phyloP scores from a whole-genome alignment of 2,797 vertebrate genomes.

The Tinamus major region DNA sequence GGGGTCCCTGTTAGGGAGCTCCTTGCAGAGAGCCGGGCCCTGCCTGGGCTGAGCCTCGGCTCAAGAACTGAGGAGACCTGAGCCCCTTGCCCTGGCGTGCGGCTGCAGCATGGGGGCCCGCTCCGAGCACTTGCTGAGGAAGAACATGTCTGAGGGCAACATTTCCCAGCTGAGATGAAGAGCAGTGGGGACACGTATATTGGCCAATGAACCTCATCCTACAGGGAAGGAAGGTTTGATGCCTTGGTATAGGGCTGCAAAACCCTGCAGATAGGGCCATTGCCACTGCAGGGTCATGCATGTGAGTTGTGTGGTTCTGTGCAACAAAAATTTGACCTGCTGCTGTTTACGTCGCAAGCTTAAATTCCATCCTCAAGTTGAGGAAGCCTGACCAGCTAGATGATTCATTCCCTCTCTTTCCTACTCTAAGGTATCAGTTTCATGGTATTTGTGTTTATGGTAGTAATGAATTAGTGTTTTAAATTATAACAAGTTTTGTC shows the following conservation, averaged over 20 bases:
- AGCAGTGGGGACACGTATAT: not conserved
- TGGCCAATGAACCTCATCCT: not conserved
- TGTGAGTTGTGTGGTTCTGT: not conserved
- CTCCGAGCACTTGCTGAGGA: not conserved
- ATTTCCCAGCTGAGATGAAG: not conserved
- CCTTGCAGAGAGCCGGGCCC: not conserved
- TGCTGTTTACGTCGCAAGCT: not conserved
- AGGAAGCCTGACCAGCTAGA: not conserved
- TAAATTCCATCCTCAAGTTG: not conserved
- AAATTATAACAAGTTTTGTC: not conserved
- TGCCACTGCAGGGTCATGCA: too few relatives aligned
- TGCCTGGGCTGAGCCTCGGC: not conserved
- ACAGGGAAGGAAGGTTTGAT: not conserved
- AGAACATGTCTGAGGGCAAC: not conserved
- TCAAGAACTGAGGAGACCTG: not conserved
- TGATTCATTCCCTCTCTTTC: not conserved
- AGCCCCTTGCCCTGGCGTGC: not conserved
- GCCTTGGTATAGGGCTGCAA: not conserved
- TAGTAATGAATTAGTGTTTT: not conserved
- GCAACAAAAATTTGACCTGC: not conserved
- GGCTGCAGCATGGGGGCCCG: not conserved
- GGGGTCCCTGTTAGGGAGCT: not conserved
- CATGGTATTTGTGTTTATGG: not conserved
- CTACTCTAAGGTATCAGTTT: accelerated
- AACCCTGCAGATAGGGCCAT: accelerated